Evolutionary conservation across 37 sponge, comb jelly and placozoan species (phyloP).

Genomic region (Mnemiopsis leidyi): DNA sequence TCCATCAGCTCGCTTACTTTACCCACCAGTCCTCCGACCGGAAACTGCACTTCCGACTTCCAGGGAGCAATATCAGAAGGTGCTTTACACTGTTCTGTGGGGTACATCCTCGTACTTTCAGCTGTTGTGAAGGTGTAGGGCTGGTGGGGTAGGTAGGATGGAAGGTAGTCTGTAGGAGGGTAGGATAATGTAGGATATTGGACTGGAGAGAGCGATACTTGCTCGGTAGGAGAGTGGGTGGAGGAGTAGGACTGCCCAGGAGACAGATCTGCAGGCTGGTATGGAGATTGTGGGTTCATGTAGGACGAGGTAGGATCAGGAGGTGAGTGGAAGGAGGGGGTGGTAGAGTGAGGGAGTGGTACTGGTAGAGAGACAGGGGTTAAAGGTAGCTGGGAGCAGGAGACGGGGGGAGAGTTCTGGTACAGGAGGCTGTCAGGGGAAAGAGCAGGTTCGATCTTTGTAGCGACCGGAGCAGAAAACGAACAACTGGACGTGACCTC

Average conservation of each 20-base stretch:
- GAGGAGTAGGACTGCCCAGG: background rate
- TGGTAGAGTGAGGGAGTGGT: background rate
- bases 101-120: background rate
- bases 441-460: background rate
- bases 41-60: background rate
- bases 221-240: background rate
- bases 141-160: background rate
- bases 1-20: background rate
- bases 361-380: background rate
- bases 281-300: background rate
- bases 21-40: background rate
- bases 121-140: background rate
- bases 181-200: background rate
- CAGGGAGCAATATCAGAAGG: background rate
- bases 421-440: background rate
- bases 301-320: background rate
- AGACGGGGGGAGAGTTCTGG: background rate
- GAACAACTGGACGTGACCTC: background rate
- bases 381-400: background rate
- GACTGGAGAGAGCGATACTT: background rate
- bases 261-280: background rate
- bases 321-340: background rate
- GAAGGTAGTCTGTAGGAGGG: background rate
- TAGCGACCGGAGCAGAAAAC: background rate
- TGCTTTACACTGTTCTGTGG: conserved; percentile 17